A percentile compares a stretch with the other conserved stretches of the same genome.
phyloP scores from a whole-genome alignment of 2,113 vertebrate species.

The Bostrychus sinensis region DNA sequence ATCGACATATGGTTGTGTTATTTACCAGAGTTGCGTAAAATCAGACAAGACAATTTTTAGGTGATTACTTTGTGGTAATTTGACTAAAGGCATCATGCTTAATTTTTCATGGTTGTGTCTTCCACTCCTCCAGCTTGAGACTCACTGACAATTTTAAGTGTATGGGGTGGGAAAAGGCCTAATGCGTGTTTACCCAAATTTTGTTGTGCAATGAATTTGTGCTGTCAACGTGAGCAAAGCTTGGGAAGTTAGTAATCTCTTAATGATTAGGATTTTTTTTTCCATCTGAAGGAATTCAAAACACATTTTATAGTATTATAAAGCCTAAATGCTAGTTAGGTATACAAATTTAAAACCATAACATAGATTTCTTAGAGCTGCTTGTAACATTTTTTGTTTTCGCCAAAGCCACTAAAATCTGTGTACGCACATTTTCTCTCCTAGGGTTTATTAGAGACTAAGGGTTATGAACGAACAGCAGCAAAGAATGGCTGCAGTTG shows the following conservation, averaged over 20 bases:
- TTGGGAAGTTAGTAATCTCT: neutral
- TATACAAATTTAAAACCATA: neutral
- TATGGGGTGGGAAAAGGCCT: conserved; percentile 25
- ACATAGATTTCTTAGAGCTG: conserved; percentile 35
- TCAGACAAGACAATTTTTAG: conserved; percentile 44
- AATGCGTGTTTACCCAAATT: conserved; percentile 18
- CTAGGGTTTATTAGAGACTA: conserved; percentile 85
- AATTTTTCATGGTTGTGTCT: conserved; percentile 44
- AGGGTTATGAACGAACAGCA: conserved; percentile 94
- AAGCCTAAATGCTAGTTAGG: conserved; percentile 1
- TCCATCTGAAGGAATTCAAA: too few species aligned
- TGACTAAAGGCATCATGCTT: conserved; percentile 47
- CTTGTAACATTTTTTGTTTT: conserved; percentile 67
- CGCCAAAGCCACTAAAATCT: conserved; percentile 74
- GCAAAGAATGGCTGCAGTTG: conserved; percentile 97
- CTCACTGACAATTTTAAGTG: conserved; percentile 39
- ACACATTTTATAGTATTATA: too few species aligned
- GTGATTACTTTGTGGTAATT: conserved; percentile 54
- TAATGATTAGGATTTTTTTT: conserved; percentile 13
- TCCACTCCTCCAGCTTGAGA: conserved; percentile 26
- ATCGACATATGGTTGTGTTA: conserved; percentile 64
- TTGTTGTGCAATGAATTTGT: neutral
- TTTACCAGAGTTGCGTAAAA: conserved; percentile 56
- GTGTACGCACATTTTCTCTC: conserved; percentile 77
- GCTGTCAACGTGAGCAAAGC: conserved; percentile 24